phyloP scores from a whole-genome alignment of 2,113 vertebrate species.

The Castor canadensis region DNA sequence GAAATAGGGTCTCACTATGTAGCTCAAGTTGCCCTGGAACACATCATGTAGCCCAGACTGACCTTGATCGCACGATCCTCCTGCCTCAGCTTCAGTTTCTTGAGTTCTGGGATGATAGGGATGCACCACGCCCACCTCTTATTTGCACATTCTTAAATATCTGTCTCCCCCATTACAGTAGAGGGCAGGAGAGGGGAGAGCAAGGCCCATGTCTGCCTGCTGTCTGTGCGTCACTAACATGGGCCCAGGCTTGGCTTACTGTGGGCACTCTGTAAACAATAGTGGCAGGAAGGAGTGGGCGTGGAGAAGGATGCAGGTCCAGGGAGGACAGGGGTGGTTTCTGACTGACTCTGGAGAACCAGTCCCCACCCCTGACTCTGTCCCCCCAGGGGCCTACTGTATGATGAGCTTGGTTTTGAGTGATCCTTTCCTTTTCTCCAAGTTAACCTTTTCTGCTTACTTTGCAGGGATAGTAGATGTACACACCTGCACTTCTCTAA shows the following conservation, averaged over 20 bases:
- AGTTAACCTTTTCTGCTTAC: not conserved
- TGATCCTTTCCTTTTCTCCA: not conserved
- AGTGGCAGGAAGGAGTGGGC: not conserved
- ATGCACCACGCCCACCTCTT: no score
- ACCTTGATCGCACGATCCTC: no score
- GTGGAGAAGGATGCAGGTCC: fast-evolving
- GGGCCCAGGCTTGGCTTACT: not conserved
- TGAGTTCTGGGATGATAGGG: no score
- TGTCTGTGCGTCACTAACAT: fast-evolving
- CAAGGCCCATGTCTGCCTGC: fast-evolving
- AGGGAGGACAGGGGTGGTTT: not conserved
- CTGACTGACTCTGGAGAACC: not conserved
- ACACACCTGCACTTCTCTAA: not conserved
- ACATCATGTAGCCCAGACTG: no score
- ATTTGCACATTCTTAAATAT: not conserved
- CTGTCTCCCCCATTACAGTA: not conserved
- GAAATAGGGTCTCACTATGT: no score
- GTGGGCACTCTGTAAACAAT: no score
- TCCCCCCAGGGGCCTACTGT: not conserved
- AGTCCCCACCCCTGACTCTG: not conserved
- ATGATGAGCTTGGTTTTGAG: not conserved
- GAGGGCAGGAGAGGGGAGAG: not conserved
- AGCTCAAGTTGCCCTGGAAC: no score
- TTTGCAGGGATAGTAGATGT: not conserved
- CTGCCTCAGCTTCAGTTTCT: no score